Base-by-base conservation (phyloP, 2,888 invertebrate genomes). In the Mesochorus sp. region DNA sequence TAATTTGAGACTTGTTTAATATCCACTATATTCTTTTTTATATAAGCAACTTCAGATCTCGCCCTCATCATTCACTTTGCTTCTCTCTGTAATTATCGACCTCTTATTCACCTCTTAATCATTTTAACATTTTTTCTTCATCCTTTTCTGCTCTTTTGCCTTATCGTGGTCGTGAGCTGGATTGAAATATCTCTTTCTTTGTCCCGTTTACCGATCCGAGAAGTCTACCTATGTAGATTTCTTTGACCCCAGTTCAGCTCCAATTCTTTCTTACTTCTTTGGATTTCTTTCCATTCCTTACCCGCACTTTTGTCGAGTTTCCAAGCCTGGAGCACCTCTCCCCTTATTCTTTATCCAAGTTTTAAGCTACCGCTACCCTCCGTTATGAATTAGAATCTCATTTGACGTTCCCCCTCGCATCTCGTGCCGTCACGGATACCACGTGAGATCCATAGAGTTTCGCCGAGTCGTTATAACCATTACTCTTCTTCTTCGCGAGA, bases 361-460 rank as follows among this genome's bases (percentile, higher is more conserved):
- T 26, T 73, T 66, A 31, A 39, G 44, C 34, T 61, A 55, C 37
- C 62, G 21, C 47, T 75, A 77, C 55, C 59, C 51, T 80, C 64
- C 31, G 28, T 78, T 84, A 82, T 81, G 82, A 86, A 86, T 86
- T 86, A 83, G 81, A 82, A 83, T 81, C 79, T 80, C 81, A 81
- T 83, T 80, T 78, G 66, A 59, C 68, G 57, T 39, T 55, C 28
- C 39, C 64, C 28, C 39, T n/a, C n/a, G n/a, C 44, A 14, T 49
- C 24, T 57, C 26, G 31, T 47, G 42, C 70, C 24, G 64, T 14
- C 31, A 31, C 55, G 21, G 49, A 70, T 64, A 6, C 3, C 14
- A 19, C 66, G 47, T 24, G 34, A 55, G 57, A 81, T 59, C 37
- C 57, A n/a, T n/a, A 47, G 55, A 77, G 75, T 64, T 68, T 68